These are phyloP conservation scores for Ophion ventricosus DNA, from an alignment of 2,888 invertebrate genomes.

Conservation along the genomic window DNA sequence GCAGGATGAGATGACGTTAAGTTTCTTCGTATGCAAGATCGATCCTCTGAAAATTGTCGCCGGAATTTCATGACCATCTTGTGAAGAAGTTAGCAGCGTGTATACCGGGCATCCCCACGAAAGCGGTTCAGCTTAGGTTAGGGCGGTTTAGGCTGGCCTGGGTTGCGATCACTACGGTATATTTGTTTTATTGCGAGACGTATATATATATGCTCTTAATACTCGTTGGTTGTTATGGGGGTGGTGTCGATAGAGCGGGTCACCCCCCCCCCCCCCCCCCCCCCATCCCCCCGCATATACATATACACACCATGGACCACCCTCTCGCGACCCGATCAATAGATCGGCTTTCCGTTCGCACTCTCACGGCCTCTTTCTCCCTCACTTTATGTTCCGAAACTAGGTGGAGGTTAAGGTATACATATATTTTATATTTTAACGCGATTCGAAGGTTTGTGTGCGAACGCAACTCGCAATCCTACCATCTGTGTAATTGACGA, in stretches of 20 bases:
- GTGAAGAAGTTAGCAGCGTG: background rate
- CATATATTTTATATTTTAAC: conserved; percentile 52
- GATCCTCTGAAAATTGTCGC: too few relatives aligned
- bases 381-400: conserved; percentile 30
- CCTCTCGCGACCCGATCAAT: conserved; percentile 54
- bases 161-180: background rate
- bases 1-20: too few relatives aligned
- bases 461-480: conserved; percentile 31
- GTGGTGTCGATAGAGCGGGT: conserved; percentile 45
- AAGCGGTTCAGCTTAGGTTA: background rate
- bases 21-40: too few relatives aligned
- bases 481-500: conserved; percentile 39
- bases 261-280: background rate
- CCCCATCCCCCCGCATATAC: background rate
- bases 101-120: background rate
- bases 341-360: conserved; percentile 65
- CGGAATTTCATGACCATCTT: background rate
- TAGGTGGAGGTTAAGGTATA: conserved; percentile 56
- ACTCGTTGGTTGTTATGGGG: conserved; percentile 54
- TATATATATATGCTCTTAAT: conserved; percentile 43
- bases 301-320: conserved; percentile 53
- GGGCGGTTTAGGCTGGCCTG: background rate
- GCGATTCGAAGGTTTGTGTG: conserved; percentile 42
- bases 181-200: conserved; percentile 1
- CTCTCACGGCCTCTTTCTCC: conserved; percentile 67